Percentiles rank a stretch among this genome's conserved stretches.
Evolutionary conservation across 2,113 vertebrate genomes (phyloP).

Genomic region (Girardinichthys multiradiatus): DNA sequence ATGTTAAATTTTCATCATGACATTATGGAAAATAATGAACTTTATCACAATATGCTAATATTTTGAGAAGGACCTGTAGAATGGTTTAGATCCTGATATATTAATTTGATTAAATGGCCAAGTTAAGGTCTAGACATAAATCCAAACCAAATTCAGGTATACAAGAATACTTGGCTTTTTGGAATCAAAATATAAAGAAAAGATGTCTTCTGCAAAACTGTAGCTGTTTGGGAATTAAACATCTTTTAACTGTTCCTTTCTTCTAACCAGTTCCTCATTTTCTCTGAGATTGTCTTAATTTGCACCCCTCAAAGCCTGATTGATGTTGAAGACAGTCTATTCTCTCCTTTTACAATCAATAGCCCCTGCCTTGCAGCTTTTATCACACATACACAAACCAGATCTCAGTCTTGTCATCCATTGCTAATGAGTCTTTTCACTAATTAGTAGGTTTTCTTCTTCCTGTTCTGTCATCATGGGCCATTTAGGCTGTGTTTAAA

Average conservation of each 20-base stretch:
- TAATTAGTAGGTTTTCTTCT: conserved; percentile 48
- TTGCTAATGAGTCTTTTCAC: conserved; percentile 52
- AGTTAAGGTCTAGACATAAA: no score
- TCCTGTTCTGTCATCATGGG: conserved; percentile 50
- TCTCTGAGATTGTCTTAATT: conserved; percentile 26
- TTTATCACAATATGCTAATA: no score
- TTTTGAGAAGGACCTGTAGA: no score
- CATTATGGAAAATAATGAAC: no score
- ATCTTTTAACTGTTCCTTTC: not conserved
- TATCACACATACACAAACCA: conserved; percentile 48
- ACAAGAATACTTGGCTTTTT: no score
- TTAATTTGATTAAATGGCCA: no score
- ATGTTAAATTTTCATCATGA: no score
- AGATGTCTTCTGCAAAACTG: no score
- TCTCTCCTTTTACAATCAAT: conserved; percentile 64
- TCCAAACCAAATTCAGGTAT: no score
- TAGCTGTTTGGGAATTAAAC: not conserved
- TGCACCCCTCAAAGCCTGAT: not conserved
- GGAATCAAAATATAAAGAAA: no score
- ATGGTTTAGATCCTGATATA: no score
- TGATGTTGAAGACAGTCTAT: conserved; percentile 32
- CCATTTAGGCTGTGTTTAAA: conserved; percentile 48
- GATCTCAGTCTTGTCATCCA: conserved; percentile 54
- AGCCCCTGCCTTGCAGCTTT: conserved; percentile 43
- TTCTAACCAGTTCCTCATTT: conserved; percentile 44